Evolutionary conservation across 2,113 vertebrate species (phyloP), one percentile per base, ranked within the genome.

Genomic region (Aleadryas rufinucha): DNA sequence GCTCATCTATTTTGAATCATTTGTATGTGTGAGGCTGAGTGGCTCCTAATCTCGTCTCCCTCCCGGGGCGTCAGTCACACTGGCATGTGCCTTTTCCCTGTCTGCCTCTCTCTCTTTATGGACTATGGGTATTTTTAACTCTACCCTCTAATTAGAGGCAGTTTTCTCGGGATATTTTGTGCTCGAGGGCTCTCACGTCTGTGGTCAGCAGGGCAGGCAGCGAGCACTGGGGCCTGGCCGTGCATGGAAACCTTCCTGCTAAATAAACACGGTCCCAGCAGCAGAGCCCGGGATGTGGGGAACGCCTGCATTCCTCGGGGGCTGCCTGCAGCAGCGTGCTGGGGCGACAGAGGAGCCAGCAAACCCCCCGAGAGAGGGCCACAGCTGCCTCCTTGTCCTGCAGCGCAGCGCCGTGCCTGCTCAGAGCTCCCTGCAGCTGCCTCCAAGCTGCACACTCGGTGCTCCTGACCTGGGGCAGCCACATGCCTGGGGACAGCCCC

Each of bases 71-170:
- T 94, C 95, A 95, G 94, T 85, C 94, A 35, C 61, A 0, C 76
- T 89, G 95, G 96, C 87, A 90, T 83, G 85, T 84, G 91, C 85
- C 94, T 96, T 93, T 96, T 97, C 71, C 88, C 94, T 88, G 92
- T 83, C 96, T 95, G 86, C 91, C 75, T 78, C 72, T 64, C 87
- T 95, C 78, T 95, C 91, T 96, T 97, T 97, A 95, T 89, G 97
- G 93, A 90, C 75, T 35, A 1, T 2, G 71, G 94, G 20, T 97
- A 97, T 97, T 98, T 97, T 97, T 97, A 97, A 87, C 92, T 21
- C 89, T 93, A 54, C 87, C 92, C 87, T 97, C 89, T 92, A 94
- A 95, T 97, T 97, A 97, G 72, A 97, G 94, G 94, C 84, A 71
- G 84, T 95, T 97, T 97, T 96, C 94, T 93, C 49, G 5, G 93